Base-by-base conservation (phyloP, 2,888 invertebrate species). In the Eupithecia inturbata region DNA sequence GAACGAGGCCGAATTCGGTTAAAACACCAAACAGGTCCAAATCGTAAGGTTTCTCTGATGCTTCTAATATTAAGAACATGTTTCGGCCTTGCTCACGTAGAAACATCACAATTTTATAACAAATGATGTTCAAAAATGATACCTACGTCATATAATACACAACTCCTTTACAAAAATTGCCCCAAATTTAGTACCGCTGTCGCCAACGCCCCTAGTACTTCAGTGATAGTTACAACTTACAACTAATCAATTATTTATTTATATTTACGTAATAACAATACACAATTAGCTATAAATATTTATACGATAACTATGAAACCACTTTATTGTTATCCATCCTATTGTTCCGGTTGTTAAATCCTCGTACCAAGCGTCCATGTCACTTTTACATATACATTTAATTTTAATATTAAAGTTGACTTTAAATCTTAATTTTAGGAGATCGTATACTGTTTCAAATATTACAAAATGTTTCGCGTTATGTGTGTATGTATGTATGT, bases 231-330 rank as follows among this genome's bases (percentile, higher is more conserved):
- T 92, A 92, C 91, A 92, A 88, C 93, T 94, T 94, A 94, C 89
- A 91, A 93, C 93, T 94, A 94, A 88, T 93, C 90, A 94, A 93
- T 94, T 93, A 92, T 92, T 92, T 93, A 92, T 93, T 94, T 94
- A 93, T 94, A 93, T 93, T 92, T 94, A 94, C 92, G 92, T 93
- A 91, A 92, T 94, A 94, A 94, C 94, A 94, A 94, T 94, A 94
- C 94, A 94, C 94, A 94, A 93, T 94, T 94, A 94, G 94, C 94
- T 94, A 94, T 94, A 94, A 94, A 94, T 94, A 94, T 94, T 92
- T 94, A 94, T 94, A 94, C 87, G 93, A 92, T 93, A 92, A 93
- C 93, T 93, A 93, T 94, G 89, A 93, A 94, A 93, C 92, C 89
- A 86, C 90, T 87, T 92, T 92, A 91, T 93, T 92, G 92, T 92